A percentile compares a stretch with the other conserved stretches of the same genome.
Conservation (phyloP, 2,888 invertebrate species). For the Tinea pellionella region DNA sequence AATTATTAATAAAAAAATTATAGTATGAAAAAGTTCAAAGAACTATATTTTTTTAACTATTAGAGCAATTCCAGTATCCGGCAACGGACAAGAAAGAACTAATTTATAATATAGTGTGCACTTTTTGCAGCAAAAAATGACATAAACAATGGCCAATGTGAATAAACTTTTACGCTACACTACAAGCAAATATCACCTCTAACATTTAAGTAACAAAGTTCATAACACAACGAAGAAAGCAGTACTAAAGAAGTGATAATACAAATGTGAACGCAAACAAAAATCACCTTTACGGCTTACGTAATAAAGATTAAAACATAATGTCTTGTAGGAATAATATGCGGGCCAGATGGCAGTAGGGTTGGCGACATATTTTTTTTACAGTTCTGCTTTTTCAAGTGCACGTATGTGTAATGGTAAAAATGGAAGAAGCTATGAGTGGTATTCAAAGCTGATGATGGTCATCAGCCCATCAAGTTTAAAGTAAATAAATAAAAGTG, state of each 20-base stretch:
- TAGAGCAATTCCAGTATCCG: neutral
- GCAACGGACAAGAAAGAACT: neutral
- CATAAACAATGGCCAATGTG: conserved; percentile 6
- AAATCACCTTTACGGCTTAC: neutral
- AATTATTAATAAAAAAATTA: too few species aligned
- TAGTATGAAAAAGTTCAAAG: neutral
- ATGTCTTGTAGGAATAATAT: neutral
- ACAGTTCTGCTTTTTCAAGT: neutral
- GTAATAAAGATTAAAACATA: neutral
- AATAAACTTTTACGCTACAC: neutral
- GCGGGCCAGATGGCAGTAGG: neutral
- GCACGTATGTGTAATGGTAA: neutral
- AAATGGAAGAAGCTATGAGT: too few species aligned
- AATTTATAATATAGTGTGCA: conserved; percentile 7
- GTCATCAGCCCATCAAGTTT: too few species aligned
- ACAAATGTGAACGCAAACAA: too few species aligned
- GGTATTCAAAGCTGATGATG: too few species aligned
- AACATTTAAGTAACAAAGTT: neutral
- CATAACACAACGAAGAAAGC: neutral
- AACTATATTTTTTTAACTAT: neutral
- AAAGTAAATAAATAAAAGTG: too few species aligned
- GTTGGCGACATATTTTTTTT: conserved; percentile 1
- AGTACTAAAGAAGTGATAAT: too few species aligned
- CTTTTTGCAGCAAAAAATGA: conserved; percentile 1
- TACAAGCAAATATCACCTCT: neutral